Percentiles rank a stretch among this genome's conserved stretches.
Conservation (phyloP, 2,888 invertebrate species). For the Sinohyriopsis cumingii region DNA sequence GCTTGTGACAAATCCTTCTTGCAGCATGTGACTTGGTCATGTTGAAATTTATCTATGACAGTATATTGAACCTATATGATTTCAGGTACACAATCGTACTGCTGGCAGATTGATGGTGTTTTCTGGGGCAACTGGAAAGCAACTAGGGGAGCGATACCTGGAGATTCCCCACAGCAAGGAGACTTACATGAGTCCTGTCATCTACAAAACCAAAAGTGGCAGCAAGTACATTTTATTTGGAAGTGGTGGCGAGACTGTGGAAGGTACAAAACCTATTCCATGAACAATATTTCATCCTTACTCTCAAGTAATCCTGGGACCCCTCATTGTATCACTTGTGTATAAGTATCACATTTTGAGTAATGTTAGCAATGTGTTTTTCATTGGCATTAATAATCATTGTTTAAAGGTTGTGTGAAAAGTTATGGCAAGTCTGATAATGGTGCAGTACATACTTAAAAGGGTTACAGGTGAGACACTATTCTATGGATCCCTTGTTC, state of each 20-base stretch:
- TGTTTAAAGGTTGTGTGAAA: too few species aligned
- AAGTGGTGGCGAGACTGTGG: conserved; percentile 65
- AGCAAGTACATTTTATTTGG: conserved; percentile 66
- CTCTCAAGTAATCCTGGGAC: neutral
- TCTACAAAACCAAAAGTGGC: conserved; percentile 52
- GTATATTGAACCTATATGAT: neutral
- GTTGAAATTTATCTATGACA: too few species aligned
- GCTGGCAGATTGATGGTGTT: conserved; percentile 64
- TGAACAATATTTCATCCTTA: neutral
- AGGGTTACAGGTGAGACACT: too few species aligned
- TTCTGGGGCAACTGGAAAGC: conserved; percentile 63
- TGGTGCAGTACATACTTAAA: too few species aligned
- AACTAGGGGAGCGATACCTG: conserved; percentile 56
- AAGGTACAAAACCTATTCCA: conserved; percentile 46
- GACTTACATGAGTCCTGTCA: conserved; percentile 66
- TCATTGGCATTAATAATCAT: too few species aligned
- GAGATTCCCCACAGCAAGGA: conserved; percentile 60
- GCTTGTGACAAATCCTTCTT: too few species aligned
- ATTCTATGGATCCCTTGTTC: too few species aligned
- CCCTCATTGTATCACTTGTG: neutral
- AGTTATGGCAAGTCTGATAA: too few species aligned
- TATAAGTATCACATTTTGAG: neutral
- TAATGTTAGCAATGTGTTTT: too few species aligned
- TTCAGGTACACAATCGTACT: conserved; percentile 49
- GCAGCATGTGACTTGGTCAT: too few species aligned